These are phyloP conservation scores for Apocheima hispidaria DNA, from an alignment of 2,888 invertebrate genomes.

Conservation along the genomic window DNA sequence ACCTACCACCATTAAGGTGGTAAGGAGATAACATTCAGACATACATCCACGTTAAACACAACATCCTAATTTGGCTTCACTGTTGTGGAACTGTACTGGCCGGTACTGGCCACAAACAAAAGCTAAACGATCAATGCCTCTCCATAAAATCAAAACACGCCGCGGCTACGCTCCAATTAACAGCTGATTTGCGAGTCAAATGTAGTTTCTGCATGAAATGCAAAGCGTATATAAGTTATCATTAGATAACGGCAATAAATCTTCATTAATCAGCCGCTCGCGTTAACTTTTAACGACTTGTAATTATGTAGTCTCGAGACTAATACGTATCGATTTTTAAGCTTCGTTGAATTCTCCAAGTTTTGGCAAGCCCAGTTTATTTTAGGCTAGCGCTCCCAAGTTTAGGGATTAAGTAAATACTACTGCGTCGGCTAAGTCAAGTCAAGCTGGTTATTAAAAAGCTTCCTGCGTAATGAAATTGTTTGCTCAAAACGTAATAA, in stretches of 20 bases:
- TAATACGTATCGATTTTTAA: constrained; percentile 48
- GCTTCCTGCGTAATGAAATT: constrained; percentile 17
- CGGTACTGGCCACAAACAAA: constrained; percentile 3
- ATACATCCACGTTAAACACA: no score
- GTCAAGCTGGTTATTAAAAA: constrained; percentile 16
- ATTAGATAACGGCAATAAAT: constrained; percentile 66
- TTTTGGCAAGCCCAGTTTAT: constrained; percentile 32
- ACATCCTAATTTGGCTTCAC: no score
- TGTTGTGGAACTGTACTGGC: no score
- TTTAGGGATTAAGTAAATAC: constrained; percentile 28
- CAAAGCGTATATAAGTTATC: constrained; percentile 57
- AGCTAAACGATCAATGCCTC: constrained; percentile 6
- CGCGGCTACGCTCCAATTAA: constrained; percentile 23
- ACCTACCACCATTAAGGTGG: no score
- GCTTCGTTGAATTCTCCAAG: constrained; percentile 33
- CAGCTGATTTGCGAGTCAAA: constrained; percentile 30
- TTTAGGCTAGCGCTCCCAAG: constrained; percentile 20
- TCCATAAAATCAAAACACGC: constrained; percentile 20
- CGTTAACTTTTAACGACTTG: constrained; percentile 69
- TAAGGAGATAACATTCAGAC: neutral
- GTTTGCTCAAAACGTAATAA: constrained; percentile 2
- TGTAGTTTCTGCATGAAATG: constrained; percentile 42
- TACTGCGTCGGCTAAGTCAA: neutral
- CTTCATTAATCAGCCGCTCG: constrained; percentile 66
- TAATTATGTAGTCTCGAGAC: constrained; percentile 61